Evolutionary conservation across 2,888 invertebrate genomes (phyloP), one percentile per base, ranked within the genome.

Genomic region (Drosophila ustulata): DNA sequence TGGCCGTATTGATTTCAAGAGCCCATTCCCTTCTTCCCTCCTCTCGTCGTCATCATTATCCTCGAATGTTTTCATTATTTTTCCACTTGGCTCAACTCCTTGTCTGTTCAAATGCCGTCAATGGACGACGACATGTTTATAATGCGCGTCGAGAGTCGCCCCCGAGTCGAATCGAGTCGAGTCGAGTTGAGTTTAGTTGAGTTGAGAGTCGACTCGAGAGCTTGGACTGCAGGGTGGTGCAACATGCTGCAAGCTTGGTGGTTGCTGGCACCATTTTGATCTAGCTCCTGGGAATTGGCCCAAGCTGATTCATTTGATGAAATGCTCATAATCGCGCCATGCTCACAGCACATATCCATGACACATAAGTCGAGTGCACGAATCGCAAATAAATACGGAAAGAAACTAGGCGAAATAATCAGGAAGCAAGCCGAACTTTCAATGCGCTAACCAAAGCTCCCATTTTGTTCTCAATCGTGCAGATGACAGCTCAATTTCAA

Each of bases 51-150:
- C 82, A 75, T 84, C 84, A 86, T 84, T 84, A 82, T 83, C 80
- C 80, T 76, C 80, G 82, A 90, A 89, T 91, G 90, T 91, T 91
- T 91, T 91, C 90, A 91, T 91, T 90, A 90, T 90, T 91, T 90
- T 91, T 89, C 90, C 90, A 90, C 90, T 89, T 89, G 91, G 90
- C 80, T 91, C 90, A 90, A 89, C 88, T 89, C 83, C 90, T 90
- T 90, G 90, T 90, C 90, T 89, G 86, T 90, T 90, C 81, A 85
- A 90, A 90, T 90, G 89, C 88, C 90, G 85, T 84, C 89, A 86
- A 89, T 81, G 89, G 84, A 67, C 62, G 81, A 70, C 71, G 79
- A 73, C 80, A 78, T 78, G 76, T 78, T 78, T 72, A 63, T 66
- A 72, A 79, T 73, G 69, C 68, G 53, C 64, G 61, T 74, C 52